phyloP scores from a whole-genome alignment of 2,797 vertebrate genomes.

The Nothura maculosa region DNA sequence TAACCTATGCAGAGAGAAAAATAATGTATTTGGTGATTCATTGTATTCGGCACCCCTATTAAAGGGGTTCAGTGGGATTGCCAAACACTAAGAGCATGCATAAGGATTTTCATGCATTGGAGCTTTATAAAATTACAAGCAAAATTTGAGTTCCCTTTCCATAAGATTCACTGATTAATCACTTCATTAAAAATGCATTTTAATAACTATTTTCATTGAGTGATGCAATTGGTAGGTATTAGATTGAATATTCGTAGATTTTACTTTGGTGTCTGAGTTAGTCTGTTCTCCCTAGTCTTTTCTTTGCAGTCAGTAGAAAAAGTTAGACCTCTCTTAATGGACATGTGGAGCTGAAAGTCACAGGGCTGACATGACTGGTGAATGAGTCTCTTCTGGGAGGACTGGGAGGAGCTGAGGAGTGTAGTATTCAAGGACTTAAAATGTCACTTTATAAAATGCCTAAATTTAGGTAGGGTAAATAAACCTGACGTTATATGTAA shows the following conservation, averaged over 20 bases:
- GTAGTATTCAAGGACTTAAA: background rate
- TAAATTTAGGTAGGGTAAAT: background rate
- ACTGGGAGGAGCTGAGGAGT: background rate
- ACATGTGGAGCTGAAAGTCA: background rate
- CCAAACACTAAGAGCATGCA: background rate
- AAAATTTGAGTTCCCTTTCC: background rate
- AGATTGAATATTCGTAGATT: background rate
- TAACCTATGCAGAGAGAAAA: background rate
- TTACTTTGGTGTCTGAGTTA: background rate
- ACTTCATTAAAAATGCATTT: background rate
- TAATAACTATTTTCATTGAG: background rate
- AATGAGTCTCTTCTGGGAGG: background rate
- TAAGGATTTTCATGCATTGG: conserved; percentile 8
- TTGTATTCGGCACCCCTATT: no score
- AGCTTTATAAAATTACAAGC: background rate
- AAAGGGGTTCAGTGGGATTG: background rate
- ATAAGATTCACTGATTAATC: background rate
- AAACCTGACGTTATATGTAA: background rate
- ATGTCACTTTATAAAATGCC: background rate
- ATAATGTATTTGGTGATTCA: background rate
- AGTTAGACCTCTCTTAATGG: background rate
- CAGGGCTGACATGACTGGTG: background rate
- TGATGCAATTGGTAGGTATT: background rate
- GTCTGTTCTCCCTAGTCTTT: background rate
- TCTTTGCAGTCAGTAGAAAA: background rate